phyloP scores from a whole-genome alignment of 2,888 invertebrate genomes.

The Plebejus melissa region DNA sequence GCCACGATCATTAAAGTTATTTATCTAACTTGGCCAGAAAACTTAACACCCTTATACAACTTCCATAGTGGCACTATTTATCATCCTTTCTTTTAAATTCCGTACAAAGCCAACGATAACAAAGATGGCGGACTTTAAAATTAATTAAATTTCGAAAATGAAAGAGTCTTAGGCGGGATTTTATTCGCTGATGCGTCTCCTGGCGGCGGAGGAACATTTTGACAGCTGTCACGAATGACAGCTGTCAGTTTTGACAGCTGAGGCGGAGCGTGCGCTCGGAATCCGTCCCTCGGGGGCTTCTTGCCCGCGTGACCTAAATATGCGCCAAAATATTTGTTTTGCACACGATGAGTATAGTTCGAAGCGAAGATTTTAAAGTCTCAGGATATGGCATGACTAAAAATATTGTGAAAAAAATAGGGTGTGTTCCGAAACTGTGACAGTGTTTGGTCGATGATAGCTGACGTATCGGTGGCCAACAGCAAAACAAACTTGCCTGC shows the following conservation, averaged over 20 bases:
- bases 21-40: not conserved
- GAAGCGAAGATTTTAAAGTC: not conserved
- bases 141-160: not conserved
- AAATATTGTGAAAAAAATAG: no score
- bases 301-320: not conserved
- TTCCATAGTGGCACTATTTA: not conserved
- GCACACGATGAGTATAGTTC: not conserved
- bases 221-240: not conserved
- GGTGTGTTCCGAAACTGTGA: no score
- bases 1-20: no score
- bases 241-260: slow-evolving; percentile 10
- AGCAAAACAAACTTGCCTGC: no score
- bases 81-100: not conserved
- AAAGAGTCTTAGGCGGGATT: not conserved
- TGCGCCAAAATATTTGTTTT: slow-evolving; percentile 2
- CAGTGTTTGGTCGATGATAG: no score
- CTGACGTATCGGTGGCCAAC: no score
- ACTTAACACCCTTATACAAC: not conserved
- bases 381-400: no score
- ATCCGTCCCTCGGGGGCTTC: not conserved
- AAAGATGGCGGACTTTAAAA: not conserved
- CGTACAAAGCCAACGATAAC: not conserved
- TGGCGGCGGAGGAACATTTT: not conserved
- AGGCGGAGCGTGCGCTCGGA: not conserved
- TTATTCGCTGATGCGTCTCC: not conserved